Evolutionary conservation across 2,888 invertebrate species (phyloP).

Genomic region (Dascillus cervinus): DNA sequence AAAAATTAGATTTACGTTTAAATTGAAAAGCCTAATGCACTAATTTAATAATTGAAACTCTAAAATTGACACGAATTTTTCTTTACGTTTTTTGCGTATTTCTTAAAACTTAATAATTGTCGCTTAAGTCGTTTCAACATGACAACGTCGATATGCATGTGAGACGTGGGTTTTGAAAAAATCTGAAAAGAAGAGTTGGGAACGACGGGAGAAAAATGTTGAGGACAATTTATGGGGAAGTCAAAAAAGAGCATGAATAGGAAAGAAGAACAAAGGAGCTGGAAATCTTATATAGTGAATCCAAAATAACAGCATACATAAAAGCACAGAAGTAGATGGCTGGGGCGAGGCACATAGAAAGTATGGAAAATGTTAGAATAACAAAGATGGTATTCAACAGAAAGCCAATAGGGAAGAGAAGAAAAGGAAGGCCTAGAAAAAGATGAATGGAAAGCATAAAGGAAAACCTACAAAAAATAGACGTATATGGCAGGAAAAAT

Average conservation of each 20-base stretch:
- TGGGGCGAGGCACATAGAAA: neutral
- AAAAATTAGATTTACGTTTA: too few relatives aligned
- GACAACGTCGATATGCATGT: neutral
- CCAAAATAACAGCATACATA: neutral
- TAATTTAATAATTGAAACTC: too few relatives aligned
- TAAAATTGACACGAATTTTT: too few relatives aligned
- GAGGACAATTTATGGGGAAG: neutral
- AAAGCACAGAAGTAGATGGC: neutral
- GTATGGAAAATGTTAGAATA: neutral
- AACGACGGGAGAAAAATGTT: neutral
- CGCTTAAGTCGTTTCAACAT: too few relatives aligned
- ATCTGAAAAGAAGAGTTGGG: neutral
- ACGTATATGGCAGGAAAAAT: constrained; percentile 1
- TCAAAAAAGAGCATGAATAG: neutral
- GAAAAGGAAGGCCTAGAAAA: constrained; percentile 4
- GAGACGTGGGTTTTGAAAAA: neutral
- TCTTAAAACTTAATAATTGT: too few relatives aligned
- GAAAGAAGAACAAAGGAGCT: neutral
- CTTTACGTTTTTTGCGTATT: too few relatives aligned
- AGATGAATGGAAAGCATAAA: constrained; percentile 1
- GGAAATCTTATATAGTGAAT: neutral
- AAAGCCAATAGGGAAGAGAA: neutral
- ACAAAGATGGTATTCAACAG: neutral
- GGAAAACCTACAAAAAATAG: constrained; percentile 1
- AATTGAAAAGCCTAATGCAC: too few relatives aligned